Evolutionary conservation across 2,888 invertebrate genomes (phyloP), one percentile per base, ranked within the genome.

Genomic region (Oxystoma pomonae): DNA sequence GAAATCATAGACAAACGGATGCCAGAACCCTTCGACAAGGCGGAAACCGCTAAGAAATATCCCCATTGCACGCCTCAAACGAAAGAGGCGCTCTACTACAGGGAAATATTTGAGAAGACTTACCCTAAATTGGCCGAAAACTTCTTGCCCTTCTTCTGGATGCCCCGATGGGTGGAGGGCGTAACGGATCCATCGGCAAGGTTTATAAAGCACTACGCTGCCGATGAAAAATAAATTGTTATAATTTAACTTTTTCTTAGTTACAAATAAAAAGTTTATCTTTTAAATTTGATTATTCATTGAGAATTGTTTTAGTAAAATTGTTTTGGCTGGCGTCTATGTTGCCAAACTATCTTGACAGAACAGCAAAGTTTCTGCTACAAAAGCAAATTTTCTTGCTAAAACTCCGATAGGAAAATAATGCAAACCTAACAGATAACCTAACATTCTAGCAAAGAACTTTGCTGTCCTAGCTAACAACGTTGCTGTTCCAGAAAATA

Each of bases 31-130:
- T 87, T 90, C 66, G 84, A 85, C 55, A 83, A 85, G 49, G 76
- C 78, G 1, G 73, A 70, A 16, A 85, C 84, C 0, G 64, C 75
- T 7, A 71, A 80, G 16, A 81, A 82, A 20, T 92, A 86, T 73
- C 85, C 87, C 49, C 88, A 91, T 66, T 85, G 90, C 65, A 88
- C 90, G 18, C 92, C 93, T 1, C 86, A 84, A 57, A 89, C 90
- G 0, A 87, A 88, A 68, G 93, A 94, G 77, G 87, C 92, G 0
- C 86, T 85, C 72, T 92, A 92, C 75, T 93, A 93, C 75, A 81
- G 86, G 80, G 83, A 85, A 74, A 78, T 86, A 20, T 90, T 90
- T 76, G 90, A 91, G 75, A 86, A 86, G 68, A 82, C 83, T 56
- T 90, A 85, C 71, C 80, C 83, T 0, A 85, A 83, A 1, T 83